These are phyloP conservation scores for Anagrus nilaparvatae DNA, from an alignment of 1,140 invertebrate genomes.

Conservation along the genomic window DNA sequence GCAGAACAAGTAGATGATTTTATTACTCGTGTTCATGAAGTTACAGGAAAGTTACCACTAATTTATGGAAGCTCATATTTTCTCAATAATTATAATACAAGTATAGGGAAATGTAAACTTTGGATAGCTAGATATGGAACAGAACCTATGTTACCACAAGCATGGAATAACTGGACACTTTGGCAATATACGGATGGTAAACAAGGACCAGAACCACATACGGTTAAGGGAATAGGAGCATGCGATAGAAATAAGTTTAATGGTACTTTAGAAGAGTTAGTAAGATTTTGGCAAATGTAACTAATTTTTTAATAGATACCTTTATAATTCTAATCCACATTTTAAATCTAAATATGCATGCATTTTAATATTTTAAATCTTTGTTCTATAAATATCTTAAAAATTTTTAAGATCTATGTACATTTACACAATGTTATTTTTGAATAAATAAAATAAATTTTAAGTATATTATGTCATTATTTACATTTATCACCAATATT, in stretches of 20 bases:
- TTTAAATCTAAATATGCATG: no score
- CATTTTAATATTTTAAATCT: no score
- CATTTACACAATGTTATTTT: no score
- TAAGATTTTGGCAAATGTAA: no score
- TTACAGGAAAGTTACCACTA: neutral
- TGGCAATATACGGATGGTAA: neutral
- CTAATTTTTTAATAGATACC: no score
- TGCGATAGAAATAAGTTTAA: conserved; percentile 2
- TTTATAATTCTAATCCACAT: no score
- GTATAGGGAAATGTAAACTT: neutral
- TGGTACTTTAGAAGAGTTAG: conserved; percentile 2
- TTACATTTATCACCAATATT: no score
- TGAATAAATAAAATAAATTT: no score
- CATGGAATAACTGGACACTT: neutral
- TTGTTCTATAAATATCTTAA: no score
- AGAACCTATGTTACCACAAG: neutral
- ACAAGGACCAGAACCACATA: neutral
- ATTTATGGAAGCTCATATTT: neutral
- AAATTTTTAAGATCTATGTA: no score
- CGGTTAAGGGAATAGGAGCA: neutral
- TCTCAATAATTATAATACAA: neutral
- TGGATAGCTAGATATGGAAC: no score
- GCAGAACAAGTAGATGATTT: neutral
- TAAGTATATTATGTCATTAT: no score
- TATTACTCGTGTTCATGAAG: neutral